Evolutionary conservation across 1,140 invertebrate genomes (phyloP).

Genomic region (Pseudobourletiella spinata): DNA sequence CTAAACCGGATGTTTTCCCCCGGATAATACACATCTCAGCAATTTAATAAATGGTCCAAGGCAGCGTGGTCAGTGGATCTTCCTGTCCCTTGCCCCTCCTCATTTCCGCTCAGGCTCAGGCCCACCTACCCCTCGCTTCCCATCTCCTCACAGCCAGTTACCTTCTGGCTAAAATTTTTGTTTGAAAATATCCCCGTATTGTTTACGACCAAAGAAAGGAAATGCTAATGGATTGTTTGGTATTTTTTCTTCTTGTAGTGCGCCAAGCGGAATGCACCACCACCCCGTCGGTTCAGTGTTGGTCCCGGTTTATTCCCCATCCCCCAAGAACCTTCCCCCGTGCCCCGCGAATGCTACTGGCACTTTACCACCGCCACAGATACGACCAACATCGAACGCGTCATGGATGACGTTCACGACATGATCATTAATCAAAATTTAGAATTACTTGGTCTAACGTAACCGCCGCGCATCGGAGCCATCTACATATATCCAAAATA

Average conservation of each 20-base stretch:
- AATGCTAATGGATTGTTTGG: background rate
- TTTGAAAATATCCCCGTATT: no score
- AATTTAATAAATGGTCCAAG: no score
- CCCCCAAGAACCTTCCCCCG: constrained; percentile 1
- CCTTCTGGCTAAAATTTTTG: no score
- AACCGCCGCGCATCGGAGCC: background rate
- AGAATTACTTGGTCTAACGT: constrained; percentile 42
- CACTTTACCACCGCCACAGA: constrained; percentile 65
- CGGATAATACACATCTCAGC: no score
- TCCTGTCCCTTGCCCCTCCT: no score
- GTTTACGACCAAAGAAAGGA: no score
- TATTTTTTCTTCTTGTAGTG: constrained; percentile 10
- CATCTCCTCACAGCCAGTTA: no score
- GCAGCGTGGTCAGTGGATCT: no score
- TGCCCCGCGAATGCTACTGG: constrained; percentile 6
- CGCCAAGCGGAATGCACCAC: constrained; percentile 14
- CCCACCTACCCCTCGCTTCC: no score
- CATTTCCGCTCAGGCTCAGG: no score
- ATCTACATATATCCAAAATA: background rate
- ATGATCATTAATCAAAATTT: constrained; percentile 56
- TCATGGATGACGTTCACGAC: constrained; percentile 61
- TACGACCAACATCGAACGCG: constrained; percentile 57
- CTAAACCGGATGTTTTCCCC: no score
- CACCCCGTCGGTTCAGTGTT: constrained; percentile 14
- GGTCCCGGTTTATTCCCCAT: constrained; percentile 20